phyloP scores from a whole-genome alignment of 1,140 invertebrate genomes.

The Cephus cinctus region DNA sequence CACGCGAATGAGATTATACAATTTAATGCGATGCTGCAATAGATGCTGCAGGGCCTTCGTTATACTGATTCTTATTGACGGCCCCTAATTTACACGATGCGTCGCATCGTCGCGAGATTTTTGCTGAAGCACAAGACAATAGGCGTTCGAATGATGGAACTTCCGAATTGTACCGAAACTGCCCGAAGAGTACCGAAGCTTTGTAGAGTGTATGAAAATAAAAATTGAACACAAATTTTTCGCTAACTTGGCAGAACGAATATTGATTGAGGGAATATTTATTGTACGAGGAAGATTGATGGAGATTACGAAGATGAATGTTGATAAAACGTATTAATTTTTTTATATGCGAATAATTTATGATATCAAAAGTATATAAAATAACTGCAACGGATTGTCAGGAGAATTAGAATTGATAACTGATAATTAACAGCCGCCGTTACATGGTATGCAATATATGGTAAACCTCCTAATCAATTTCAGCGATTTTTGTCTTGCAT shows the following conservation, averaged over 20 bases:
- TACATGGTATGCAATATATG: background rate
- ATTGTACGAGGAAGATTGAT: conserved; percentile 13
- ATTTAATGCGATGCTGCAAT: too few species aligned
- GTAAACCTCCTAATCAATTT: background rate
- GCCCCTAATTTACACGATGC: too few species aligned
- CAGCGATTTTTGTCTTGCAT: background rate
- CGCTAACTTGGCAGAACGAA: background rate
- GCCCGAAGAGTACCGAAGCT: too few species aligned
- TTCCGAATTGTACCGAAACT: too few species aligned
- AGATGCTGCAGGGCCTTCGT: too few species aligned
- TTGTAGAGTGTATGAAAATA: too few species aligned
- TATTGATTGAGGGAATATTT: background rate
- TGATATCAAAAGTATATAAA: background rate
- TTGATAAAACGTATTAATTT: conserved; percentile 23
- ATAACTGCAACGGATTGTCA: background rate
- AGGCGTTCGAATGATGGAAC: too few species aligned
- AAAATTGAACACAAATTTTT: background rate
- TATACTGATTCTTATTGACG: too few species aligned
- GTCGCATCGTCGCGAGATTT: too few species aligned
- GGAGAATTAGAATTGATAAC: background rate
- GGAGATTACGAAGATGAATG: conserved; percentile 13
- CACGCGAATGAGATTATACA: too few species aligned
- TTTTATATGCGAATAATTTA: conserved; percentile 29
- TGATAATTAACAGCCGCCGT: background rate
- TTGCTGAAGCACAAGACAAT: too few species aligned